Evolutionary conservation across 2,888 invertebrate species (phyloP).

Genomic region (Zygaena filipendulae): DNA sequence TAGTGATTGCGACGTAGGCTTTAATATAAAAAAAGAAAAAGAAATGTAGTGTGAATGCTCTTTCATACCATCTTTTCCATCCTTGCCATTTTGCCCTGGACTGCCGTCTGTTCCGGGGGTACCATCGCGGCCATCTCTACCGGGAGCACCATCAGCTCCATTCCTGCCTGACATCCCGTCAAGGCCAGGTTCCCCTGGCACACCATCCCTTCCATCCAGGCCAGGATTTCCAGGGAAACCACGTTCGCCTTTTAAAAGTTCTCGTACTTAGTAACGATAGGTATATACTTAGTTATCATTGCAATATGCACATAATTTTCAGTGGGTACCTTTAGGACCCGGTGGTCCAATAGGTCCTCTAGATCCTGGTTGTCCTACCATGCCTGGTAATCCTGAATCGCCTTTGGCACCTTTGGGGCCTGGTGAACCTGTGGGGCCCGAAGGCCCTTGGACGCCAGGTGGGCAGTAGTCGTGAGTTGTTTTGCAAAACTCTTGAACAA

Average conservation of each 20-base stretch:
- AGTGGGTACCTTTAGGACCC: constrained; percentile 68
- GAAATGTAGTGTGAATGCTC: no score
- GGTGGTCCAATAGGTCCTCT: constrained; percentile 73
- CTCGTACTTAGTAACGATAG: constrained; percentile 4
- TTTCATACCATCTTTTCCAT: constrained; percentile 57
- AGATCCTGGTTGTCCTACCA: constrained; percentile 76
- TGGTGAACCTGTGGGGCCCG: constrained; percentile 67
- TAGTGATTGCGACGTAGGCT: no score
- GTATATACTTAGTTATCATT: neutral
- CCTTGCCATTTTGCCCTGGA: constrained; percentile 72
- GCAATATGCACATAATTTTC: no score
- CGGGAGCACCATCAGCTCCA: constrained; percentile 84
- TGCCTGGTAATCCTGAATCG: constrained; percentile 74
- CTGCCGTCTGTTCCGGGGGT: constrained; percentile 74
- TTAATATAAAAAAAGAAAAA: no score
- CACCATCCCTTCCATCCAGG: constrained; percentile 87
- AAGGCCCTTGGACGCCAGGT: constrained; percentile 71
- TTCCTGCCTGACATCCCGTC: constrained; percentile 89
- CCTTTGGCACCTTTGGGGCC: constrained; percentile 76
- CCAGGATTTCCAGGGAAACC: constrained; percentile 79
- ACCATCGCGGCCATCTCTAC: constrained; percentile 79
- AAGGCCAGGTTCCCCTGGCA: constrained; percentile 91
- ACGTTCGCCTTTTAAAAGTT: constrained; percentile 66
- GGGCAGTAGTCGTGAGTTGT: constrained; percentile 86
- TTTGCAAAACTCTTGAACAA: constrained; percentile 86